Evolutionary conservation across 1,140 invertebrate species (phyloP), one percentile per base, ranked within the genome.

Genomic region (Conus betulinus): DNA sequence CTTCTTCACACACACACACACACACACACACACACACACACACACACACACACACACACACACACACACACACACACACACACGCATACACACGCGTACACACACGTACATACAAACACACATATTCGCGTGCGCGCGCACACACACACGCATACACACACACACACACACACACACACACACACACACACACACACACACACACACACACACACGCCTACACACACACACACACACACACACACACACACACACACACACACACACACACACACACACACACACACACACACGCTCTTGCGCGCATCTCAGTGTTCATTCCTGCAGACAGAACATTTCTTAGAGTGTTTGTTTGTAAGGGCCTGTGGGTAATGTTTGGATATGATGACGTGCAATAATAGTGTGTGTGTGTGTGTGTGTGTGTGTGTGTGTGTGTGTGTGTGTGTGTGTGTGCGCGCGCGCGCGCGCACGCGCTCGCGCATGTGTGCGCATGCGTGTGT

Each of bases 21-120:
- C 67, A 71, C 67, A 71, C 67, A 71, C 67, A 71, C 67, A 71
- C 67, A 71, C 67, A 71, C 67, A 71, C 67, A 71, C 67, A 71
- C 67, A 71, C 67, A 71, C 67, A 71, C 67, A 71, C 67, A 71
- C 67, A 71, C 8, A 71, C 67, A 71, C 67, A 71, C 67, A 71
- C 67, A 20, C 67, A 71, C 67, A 71, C 67, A 20, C 13, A 11
- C 17, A 71, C 67, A 11, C 17, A 71, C 5, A 23, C 17, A 8
- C 7, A 71, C 8, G 20, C 67, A 71, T 23, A 71, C 67, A 71
- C 17, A 20, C 67, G 20, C 20, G 67, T 23, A 20, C 67, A 20
- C 67, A 20, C 67, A 20, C 67, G 20, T 17, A 71, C 67, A 71
- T 17, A 71, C 67, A 71, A 7, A 71, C 67, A 71, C 67, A 71